Conservation (phyloP, 2,888 invertebrate species). For the Apamea monoglypha region DNA sequence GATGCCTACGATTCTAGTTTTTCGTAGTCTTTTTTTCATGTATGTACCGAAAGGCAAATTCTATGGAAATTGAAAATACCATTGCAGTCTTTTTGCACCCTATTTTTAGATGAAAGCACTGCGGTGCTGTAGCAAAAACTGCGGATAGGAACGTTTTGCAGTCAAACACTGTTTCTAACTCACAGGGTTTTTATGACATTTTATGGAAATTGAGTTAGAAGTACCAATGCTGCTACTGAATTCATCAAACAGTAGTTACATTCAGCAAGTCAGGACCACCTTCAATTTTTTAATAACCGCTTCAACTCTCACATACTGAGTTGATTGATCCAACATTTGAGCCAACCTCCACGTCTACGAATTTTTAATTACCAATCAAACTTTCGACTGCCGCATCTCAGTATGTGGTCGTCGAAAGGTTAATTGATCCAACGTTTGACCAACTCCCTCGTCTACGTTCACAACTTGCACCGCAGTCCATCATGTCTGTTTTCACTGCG, state of each 20-base stretch:
- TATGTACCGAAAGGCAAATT: not conserved
- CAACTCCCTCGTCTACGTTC: constrained; percentile 17
- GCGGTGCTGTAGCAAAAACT: not conserved
- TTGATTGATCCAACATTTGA: constrained; percentile 27
- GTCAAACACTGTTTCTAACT: not conserved
- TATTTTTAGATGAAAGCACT: not conserved
- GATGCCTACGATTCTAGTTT: not conserved
- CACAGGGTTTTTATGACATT: not conserved
- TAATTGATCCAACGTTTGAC: not conserved
- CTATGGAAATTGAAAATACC: not conserved
- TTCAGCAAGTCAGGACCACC: not conserved
- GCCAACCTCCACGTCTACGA: not conserved
- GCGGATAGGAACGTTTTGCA: not conserved
- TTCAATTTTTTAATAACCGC: not conserved
- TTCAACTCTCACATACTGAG: not conserved
- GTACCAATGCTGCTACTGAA: too few species aligned
- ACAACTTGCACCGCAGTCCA: constrained; percentile 39
- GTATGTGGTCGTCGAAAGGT: not conserved
- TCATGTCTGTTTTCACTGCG: constrained; percentile 58
- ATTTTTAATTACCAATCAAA: not conserved
- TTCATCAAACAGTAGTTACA: not conserved
- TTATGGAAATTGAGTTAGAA: not conserved
- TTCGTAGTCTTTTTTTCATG: not conserved
- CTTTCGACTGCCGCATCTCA: too few species aligned
- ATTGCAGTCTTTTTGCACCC: not conserved